Evolutionary conservation across 2,888 invertebrate genomes (phyloP), one percentile per base, ranked within the genome.

Genomic region (Brassicogethes aeneus): DNA sequence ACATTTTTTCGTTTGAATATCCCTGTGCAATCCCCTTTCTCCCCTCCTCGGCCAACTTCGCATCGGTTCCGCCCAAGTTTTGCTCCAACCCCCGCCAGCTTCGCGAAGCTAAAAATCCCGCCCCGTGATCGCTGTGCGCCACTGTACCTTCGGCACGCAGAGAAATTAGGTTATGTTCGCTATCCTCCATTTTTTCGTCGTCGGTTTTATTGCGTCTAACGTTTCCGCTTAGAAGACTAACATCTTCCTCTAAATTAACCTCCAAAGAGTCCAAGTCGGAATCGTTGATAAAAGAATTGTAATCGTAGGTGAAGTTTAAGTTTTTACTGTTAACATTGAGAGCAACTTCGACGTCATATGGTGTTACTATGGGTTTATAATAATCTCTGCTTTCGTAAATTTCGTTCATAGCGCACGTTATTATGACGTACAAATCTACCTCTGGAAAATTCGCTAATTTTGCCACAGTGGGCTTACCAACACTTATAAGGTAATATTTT

Each of bases 381-480:
- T 87, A 94, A 40, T 95, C 92, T 53, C 83, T 77, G 36, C 80
- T 83, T 59, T 85, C 85, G 59, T 84, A 82, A 31, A 93, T 73
- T 48, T 87, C 83, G 59, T 88, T 93, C 68, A 94, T 90, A 2
- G 93, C 82, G 62, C 97, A 99, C 0, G 93, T 84, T 38, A 99
- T 80, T 56, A 91, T 75, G 1, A 95, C 88, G 69, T 90, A 99
- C 33, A 88, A 79, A 59, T 97, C 95, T 48, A 97, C 84, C 72
- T 91, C 90, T 40, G 86, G 81, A 65, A 96, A 94, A 70, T 99
- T 99, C 0, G 94, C 93, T 45, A 99, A 70, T 67, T 99, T 99
- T 0, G 91, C 85, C 8, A 89, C 85, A 71, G 92, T 96, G 2
- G 94, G 85, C 64, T 94, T 93, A 3, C 96, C 97, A 39, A 97